Percentiles rank a stretch among this genome's conserved stretches.
These are phyloP conservation scores for Hylyphantes graminicola DNA, from an alignment of 1,140 invertebrate species.

Conservation along the genomic window DNA sequence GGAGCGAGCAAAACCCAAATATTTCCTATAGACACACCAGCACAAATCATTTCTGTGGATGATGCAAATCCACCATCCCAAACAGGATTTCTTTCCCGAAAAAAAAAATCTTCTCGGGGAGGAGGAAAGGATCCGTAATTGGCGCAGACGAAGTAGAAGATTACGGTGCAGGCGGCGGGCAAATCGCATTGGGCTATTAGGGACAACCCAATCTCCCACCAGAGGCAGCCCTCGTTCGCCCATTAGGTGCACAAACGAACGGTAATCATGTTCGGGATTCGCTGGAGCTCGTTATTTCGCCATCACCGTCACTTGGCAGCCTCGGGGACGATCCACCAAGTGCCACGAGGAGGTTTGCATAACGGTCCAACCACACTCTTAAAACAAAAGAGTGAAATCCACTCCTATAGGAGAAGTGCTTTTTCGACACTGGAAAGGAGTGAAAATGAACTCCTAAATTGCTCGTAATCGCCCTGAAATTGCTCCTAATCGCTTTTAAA, in stretches of 20 bases:
- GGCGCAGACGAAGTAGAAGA: constrained; percentile 35
- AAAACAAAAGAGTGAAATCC: no score
- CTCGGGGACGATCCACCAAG: constrained; percentile 15
- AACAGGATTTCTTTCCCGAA: background rate
- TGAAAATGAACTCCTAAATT: no score
- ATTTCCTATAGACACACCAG: no score
- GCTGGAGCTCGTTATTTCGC: constrained; percentile 59
- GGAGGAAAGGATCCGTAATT: constrained; percentile 25
- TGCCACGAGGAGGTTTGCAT: no score
- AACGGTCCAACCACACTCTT: no score
- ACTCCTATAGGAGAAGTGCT: no score
- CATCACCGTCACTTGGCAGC: constrained; percentile 31
- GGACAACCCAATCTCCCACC: constrained; percentile 40
- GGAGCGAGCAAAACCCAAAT: no score
- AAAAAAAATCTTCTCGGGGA: background rate
- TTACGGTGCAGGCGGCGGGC: constrained; percentile 19
- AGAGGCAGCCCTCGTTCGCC: constrained; percentile 28
- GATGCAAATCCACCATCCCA: constrained; percentile 6
- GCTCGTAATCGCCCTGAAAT: no score
- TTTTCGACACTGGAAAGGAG: no score
- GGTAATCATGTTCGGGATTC: constrained; percentile 59
- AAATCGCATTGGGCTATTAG: constrained; percentile 58
- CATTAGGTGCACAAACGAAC: constrained; percentile 60
- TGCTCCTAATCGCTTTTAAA: no score
- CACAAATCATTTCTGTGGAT: background rate